Percentiles rank a stretch among this genome's conserved stretches.
Conservation (phyloP, 53 echinoderm and acorn worm genomes). For the Apostichopus leukothele region DNA sequence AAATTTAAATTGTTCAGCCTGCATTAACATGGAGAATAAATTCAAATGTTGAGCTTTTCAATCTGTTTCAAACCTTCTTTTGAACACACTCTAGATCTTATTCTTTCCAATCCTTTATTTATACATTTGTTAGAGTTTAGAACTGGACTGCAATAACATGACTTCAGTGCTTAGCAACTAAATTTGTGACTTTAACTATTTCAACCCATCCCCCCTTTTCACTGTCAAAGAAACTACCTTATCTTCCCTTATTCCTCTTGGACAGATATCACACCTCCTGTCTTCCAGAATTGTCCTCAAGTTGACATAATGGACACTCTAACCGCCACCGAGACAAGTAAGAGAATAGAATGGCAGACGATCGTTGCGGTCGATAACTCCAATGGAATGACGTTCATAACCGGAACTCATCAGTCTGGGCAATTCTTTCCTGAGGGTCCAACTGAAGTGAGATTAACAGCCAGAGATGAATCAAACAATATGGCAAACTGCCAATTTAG, state of each 20-base stretch:
- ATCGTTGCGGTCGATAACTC: conserved; percentile 62
- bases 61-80: too few species aligned
- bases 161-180: too few species aligned
- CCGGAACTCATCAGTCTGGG: conserved; percentile 43
- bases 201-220: too few species aligned
- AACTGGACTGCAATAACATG: too few species aligned
- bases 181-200: too few species aligned
- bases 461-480: conserved; percentile 52
- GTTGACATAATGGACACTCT: conserved; percentile 29
- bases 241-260: not conserved
- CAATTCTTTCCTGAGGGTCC: conserved; percentile 51
- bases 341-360: conserved; percentile 47
- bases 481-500: conserved; percentile 54
- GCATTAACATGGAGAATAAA: too few species aligned
- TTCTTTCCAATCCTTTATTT: too few species aligned
- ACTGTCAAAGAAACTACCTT: too few species aligned
- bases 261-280: conserved; percentile 54
- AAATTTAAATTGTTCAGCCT: too few species aligned
- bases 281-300: conserved; percentile 54
- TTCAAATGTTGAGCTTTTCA: too few species aligned
- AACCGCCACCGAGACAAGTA: not conserved
- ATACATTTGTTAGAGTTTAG: too few species aligned
- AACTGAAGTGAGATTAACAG: conserved; percentile 65
- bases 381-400: not conserved
- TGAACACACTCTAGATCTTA: too few species aligned